Conservation (phyloP, 2,797 vertebrate species). For the Brachyalestes nurse region DNA sequence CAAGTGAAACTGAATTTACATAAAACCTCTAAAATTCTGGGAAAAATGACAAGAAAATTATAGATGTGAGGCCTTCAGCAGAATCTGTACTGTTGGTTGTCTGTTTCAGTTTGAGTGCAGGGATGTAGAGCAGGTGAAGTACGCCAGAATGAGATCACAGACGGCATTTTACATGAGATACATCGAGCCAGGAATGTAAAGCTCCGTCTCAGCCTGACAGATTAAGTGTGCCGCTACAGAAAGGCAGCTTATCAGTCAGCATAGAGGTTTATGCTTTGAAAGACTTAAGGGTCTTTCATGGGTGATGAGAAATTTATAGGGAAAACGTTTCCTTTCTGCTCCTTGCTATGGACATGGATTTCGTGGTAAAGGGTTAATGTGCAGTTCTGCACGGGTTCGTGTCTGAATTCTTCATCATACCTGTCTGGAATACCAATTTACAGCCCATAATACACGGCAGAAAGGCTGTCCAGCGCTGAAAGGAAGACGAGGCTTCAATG, state of each 20-base stretch:
- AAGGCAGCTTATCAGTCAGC: neutral
- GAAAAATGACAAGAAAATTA: too few species aligned
- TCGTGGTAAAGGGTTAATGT: constrained; percentile 29
- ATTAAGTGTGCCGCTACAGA: constrained; percentile 40
- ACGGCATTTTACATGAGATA: constrained; percentile 4
- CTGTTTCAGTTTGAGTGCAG: neutral
- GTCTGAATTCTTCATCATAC: constrained; percentile 53
- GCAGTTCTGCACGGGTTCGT: constrained; percentile 12
- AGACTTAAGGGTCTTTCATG: neutral
- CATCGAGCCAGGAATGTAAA: constrained; percentile 19
- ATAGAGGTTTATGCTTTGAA: constrained; percentile 3
- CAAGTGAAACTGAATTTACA: too few species aligned
- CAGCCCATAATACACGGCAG: constrained; percentile 32
- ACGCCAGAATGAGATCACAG: constrained; percentile 24
- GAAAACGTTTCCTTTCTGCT: constrained; percentile 15
- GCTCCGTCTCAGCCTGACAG: constrained; percentile 22
- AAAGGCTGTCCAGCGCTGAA: constrained; percentile 19
- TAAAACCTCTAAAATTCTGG: too few species aligned
- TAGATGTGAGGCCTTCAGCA: too few species aligned
- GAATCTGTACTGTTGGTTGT: neutral
- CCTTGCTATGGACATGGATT: constrained; percentile 5
- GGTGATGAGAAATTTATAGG: constrained; percentile 8
- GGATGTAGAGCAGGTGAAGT: neutral
- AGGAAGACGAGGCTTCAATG: constrained; percentile 13
- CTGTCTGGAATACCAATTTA: constrained; percentile 60